These are phyloP conservation scores for Littorina saxatilis DNA, from an alignment of 1,140 invertebrate genomes.

Conservation along the genomic window DNA sequence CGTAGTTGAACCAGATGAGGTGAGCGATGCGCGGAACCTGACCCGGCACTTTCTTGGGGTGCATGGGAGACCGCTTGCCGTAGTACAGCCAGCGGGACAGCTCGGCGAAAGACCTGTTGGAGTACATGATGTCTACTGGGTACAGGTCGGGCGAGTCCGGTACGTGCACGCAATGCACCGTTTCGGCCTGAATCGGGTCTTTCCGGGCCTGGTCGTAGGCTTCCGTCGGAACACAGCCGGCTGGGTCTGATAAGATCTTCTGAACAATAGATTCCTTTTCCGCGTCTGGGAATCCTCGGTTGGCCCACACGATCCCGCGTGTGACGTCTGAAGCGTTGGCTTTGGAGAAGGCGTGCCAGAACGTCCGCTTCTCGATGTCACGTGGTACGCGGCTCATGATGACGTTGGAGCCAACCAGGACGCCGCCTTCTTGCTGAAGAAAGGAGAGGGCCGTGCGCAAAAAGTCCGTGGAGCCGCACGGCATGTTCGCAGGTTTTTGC, in stretches of 20 bases:
- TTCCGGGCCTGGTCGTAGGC: too few species aligned
- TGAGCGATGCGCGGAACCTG: too few species aligned
- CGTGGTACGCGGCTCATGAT: constrained; percentile 18
- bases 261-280: neutral
- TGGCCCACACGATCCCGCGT: neutral
- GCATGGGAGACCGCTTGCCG: too few species aligned
- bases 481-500: neutral
- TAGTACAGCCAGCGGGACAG: constrained; percentile 37
- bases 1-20: too few species aligned
- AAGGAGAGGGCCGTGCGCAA: neutral
- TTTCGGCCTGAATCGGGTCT: neutral
- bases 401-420: constrained; percentile 20
- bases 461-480: neutral
- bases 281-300: neutral
- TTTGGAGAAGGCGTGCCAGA: constrained; percentile 7
- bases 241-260: neutral
- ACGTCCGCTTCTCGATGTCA: neutral
- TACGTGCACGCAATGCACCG: neutral
- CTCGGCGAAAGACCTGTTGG: constrained; percentile 7
- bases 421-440: neutral
- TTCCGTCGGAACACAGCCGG: neutral
- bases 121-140: constrained; percentile 8
- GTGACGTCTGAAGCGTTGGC: neutral
- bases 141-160: neutral
- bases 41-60: too few species aligned